These are phyloP conservation scores for Chironomus striatipennis DNA, from an alignment of 1,140 invertebrate genomes.

Conservation along the genomic window DNA sequence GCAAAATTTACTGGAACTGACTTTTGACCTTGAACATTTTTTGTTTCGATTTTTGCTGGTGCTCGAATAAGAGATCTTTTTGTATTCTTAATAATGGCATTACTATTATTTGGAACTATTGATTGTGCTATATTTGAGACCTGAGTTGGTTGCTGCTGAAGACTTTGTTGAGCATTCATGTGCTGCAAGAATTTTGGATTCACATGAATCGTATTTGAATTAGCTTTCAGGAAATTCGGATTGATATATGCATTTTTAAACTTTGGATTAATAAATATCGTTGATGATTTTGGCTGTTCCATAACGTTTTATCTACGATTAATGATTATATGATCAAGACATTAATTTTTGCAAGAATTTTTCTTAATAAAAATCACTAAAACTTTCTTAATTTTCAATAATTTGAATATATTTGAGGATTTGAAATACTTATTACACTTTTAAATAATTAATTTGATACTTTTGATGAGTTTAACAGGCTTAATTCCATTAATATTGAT, in stretches of 20 bases:
- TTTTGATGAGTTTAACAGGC: too few species aligned
- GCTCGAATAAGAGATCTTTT: neutral
- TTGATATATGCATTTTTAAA: conserved; percentile 1
- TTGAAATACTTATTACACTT: too few species aligned
- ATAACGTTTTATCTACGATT: neutral
- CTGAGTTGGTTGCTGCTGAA: neutral
- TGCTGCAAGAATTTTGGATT: conserved; percentile 7
- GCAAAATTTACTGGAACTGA: neutral
- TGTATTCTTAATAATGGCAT: conserved; percentile 11
- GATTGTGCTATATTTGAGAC: neutral
- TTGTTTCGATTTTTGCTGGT: neutral
- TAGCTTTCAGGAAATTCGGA: neutral
- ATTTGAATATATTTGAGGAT: too few species aligned
- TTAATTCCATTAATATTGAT: too few species aligned
- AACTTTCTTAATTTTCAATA: too few species aligned
- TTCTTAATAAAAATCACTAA: too few species aligned
- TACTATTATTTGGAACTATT: neutral
- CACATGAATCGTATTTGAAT: neutral
- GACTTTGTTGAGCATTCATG: neutral
- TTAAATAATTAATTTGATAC: too few species aligned
- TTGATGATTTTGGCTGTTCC: neutral
- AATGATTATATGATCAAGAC: too few species aligned
- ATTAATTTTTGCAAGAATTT: too few species aligned
- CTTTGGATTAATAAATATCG: conserved; percentile 20
- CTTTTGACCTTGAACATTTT: neutral